A percentile compares a stretch with the other conserved stretches of the same genome.
Evolutionary conservation across 2,797 vertebrate genomes (phyloP).

Genomic region (Chaetophractus vellerosus): DNA sequence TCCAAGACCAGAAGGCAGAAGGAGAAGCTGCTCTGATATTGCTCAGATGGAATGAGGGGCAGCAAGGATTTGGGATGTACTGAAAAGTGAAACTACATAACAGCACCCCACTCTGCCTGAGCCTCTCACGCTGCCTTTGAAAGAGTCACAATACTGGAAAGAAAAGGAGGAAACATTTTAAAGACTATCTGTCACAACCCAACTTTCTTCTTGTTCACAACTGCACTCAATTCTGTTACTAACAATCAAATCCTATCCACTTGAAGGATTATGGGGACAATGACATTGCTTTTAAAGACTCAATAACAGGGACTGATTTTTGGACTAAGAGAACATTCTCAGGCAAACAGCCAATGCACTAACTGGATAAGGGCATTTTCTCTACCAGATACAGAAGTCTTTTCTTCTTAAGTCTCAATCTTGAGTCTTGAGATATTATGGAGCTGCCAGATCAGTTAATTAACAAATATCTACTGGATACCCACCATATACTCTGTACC

Average conservation of each 20-base stretch:
- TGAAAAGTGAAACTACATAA: neutral
- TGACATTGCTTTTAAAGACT: neutral
- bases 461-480: conserved; percentile 44
- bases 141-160: neutral
- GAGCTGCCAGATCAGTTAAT: neutral
- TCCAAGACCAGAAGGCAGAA: neutral
- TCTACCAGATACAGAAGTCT: neutral
- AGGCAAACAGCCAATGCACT: neutral
- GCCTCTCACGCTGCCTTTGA: neutral
- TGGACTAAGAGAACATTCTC: neutral
- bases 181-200: neutral
- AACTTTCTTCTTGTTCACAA: neutral
- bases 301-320: neutral
- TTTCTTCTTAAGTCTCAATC: conserved; percentile 18
- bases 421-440: neutral
- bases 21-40: neutral
- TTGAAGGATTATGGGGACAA: neutral
- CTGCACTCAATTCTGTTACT: neutral
- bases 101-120: neutral
- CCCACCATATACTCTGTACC: neutral
- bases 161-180: neutral
- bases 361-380: neutral
- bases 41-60: neutral
- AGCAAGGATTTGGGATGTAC: too few relatives aligned
- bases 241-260: neutral